phyloP scores from a whole-genome alignment of 2,113 vertebrate genomes.

The Neodon shergylaensis region DNA sequence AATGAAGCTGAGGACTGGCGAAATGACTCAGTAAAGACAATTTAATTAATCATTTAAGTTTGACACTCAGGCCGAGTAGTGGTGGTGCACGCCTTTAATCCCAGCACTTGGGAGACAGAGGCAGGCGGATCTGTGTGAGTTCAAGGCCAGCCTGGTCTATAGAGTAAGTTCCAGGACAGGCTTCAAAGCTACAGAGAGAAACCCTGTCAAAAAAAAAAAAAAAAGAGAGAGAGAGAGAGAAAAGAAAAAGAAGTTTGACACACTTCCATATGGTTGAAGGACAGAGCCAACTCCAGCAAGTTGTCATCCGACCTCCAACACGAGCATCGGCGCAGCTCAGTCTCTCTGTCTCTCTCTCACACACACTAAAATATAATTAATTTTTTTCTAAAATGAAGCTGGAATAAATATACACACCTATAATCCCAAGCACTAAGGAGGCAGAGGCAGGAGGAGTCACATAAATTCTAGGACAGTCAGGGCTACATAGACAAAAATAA shows the following conservation, averaged over 20 bases:
- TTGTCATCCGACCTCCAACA: background rate
- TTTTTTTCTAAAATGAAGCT: background rate
- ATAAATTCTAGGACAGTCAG: background rate
- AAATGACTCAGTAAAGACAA: background rate
- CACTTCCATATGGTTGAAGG: background rate
- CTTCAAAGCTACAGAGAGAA: too few species aligned
- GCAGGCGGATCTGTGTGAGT: too few species aligned
- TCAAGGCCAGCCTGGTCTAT: too few species aligned
- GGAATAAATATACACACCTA: background rate
- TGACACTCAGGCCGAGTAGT: background rate
- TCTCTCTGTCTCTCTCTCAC: background rate
- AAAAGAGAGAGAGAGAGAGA: too few species aligned
- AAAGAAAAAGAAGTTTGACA: too few species aligned
- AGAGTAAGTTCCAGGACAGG: too few species aligned
- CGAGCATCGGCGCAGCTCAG: background rate
- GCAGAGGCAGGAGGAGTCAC: background rate
- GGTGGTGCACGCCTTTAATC: too few species aligned
- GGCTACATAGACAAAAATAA: background rate
- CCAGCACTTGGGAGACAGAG: too few species aligned
- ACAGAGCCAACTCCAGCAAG: background rate
- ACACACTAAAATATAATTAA: background rate
- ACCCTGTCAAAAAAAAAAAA: too few species aligned
- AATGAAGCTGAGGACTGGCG: background rate
- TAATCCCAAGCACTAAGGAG: background rate
- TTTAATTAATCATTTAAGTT: background rate